Conservation (phyloP, 2,888 invertebrate species). For the Folsomia candida region DNA sequence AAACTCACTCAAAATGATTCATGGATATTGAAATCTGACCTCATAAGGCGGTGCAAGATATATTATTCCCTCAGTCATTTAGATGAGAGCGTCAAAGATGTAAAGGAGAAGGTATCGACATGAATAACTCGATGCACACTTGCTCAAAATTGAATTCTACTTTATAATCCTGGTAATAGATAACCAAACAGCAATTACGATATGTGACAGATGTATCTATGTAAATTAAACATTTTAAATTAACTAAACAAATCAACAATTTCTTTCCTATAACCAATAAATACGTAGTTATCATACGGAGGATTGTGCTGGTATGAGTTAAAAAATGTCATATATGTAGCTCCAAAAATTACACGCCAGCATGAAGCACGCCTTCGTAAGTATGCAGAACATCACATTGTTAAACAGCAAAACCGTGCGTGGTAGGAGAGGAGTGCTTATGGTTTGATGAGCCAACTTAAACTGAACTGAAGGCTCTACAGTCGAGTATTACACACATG, state of each 20-base stretch:
- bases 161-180: neutral
- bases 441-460: neutral
- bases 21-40: conserved; percentile 16
- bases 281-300: too few relatives aligned
- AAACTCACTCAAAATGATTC: conserved; percentile 12
- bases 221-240: neutral
- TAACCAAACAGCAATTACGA: neutral
- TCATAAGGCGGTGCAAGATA: conserved; percentile 1
- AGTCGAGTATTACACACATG: neutral
- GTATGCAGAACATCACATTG: neutral
- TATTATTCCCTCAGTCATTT: neutral
- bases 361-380: neutral
- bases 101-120: neutral
- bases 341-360: neutral
- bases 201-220: neutral
- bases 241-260: neutral
- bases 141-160: neutral
- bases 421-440: neutral
- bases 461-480: neutral
- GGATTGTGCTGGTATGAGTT: too few relatives aligned
- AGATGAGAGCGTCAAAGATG: neutral
- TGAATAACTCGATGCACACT: too few relatives aligned
- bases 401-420: neutral
- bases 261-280: neutral
- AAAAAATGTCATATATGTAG: neutral